Base-by-base conservation (phyloP, 2,888 invertebrate genomes). In the Pyrgus malvae region DNA sequence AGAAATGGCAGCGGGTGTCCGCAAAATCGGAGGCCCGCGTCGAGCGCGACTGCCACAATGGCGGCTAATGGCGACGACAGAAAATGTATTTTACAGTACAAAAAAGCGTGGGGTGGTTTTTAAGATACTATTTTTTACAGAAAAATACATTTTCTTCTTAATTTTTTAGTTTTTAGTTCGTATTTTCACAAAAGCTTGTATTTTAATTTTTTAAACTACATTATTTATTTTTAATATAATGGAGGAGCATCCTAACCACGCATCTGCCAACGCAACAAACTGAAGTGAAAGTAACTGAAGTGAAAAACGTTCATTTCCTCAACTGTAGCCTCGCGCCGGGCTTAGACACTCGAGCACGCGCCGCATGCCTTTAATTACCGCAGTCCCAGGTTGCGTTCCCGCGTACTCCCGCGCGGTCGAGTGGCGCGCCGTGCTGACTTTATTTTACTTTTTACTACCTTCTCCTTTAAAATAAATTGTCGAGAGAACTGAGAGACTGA, bases 41-140 rank as follows among this genome's bases (percentile, higher is more conserved):
- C 71, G 82, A 80, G 82, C 76, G 78, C 78, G 76, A 55, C 41
- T 57, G 14, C 56, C 67, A 86, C 85, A 86, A 85, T 82, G 68
- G 57, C 64, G 55, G 63, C n/a, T n/a, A n/a, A n/a, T n/a, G n/a
- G n/a, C n/a, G n/a, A n/a, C n/a, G n/a, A n/a, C n/a, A n/a, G n/a
- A n/a, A n/a, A n/a, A n/a, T n/a, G n/a, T n/a, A n/a, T n/a, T n/a
- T n/a, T n/a, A n/a, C n/a, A n/a, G n/a, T n/a, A n/a, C n/a, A n/a
- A n/a, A n/a, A n/a, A n/a, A n/a, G n/a, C n/a, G n/a, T n/a, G n/a
- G n/a, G n/a, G n/a, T n/a, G n/a, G n/a, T n/a, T n/a, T n/a, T n/a
- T n/a, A n/a, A n/a, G n/a, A n/a, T n/a, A n/a, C n/a, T n/a, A n/a
- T n/a, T n/a, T n/a, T n/a, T n/a, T n/a, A n/a, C n/a, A n/a, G n/a